Evolutionary conservation across 2,888 invertebrate species (phyloP).

Genomic region (Eulithis testata): DNA sequence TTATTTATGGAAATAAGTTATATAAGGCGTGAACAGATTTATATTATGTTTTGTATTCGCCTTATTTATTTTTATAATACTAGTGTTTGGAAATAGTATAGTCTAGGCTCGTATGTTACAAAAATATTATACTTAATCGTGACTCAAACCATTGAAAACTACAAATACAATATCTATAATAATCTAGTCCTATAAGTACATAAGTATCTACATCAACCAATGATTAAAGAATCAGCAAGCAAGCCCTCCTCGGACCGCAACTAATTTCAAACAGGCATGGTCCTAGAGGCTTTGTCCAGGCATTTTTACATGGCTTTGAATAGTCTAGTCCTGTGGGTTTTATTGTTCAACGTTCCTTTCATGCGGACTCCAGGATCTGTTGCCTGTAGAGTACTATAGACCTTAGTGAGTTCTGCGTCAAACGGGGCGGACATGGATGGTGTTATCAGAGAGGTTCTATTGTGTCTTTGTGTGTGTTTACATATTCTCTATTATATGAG

Average conservation of each 20-base stretch:
- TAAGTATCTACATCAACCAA: background rate
- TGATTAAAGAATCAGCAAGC: slow-evolving; percentile 24
- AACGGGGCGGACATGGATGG: slow-evolving; percentile 21
- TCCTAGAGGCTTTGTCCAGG: slow-evolving; percentile 44
- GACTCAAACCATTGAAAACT: too few species aligned
- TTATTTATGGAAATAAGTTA: slow-evolving; percentile 18
- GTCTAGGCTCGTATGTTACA: too few species aligned
- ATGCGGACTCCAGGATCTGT: slow-evolving; percentile 44
- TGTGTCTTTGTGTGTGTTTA: background rate
- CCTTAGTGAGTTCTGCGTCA: slow-evolving; percentile 21
- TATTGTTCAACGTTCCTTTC: slow-evolving; percentile 66
- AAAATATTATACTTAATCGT: too few species aligned
- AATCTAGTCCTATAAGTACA: too few species aligned
- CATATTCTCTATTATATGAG: too few species aligned
- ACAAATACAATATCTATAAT: too few species aligned
- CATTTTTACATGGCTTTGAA: slow-evolving; percentile 67
- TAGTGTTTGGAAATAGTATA: too few species aligned
- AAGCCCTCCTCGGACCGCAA: slow-evolving; percentile 43
- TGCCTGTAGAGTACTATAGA: slow-evolving; percentile 22
- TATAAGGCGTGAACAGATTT: slow-evolving; percentile 18
- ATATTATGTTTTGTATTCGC: background rate
- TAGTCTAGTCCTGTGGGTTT: slow-evolving; percentile 57
- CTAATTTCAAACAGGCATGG: slow-evolving; percentile 57
- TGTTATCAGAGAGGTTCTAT: slow-evolving; percentile 16
- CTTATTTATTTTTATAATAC: too few species aligned